Evolutionary conservation across 2,113 vertebrate genomes (phyloP), one percentile per base, ranked within the genome.

Genomic region (Tachycineta bicolor): DNA sequence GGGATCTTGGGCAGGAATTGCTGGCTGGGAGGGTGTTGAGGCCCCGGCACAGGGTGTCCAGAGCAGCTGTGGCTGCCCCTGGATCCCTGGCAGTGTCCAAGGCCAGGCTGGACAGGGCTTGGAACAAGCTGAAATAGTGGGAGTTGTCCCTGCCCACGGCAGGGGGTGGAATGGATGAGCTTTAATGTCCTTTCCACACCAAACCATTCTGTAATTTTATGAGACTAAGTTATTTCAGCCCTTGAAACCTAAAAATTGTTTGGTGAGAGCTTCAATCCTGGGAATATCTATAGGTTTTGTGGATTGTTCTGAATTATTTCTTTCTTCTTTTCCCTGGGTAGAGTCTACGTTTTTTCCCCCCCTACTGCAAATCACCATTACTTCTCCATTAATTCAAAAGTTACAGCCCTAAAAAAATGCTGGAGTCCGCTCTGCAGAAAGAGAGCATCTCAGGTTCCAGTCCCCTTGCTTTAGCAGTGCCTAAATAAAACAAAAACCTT

Each of bases 341-440:
- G 0, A 0, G 3, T 10, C 14, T n/a, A 4, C 24, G 2, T 49
- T 50, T 2, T n/a, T 47, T 46, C 49, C 43, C 15, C 22, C 16
- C 16, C 1, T 10, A 0, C 10, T n/a, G 6, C 19, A 53, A 67
- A 46, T 34, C n/a, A 22, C 3, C 1, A 6, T 29, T 2, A 0
- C 24, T 50, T 62, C 26, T 63, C 6, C 55, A 37, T 37, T 37
- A 37, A 37, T 9, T 10, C 29, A 71, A 14, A 43, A 58, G 16
- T 26, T 31, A 55, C 43, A 87, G 7, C 39, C 15, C 11, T 29
- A 24, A 23, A 22, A 22, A 37, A 1, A 37, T 37, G 37, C 2
- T 0, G 1, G 44, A 13, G 16, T 3, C 49, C 43, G 24, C 18
- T 28, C 12, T 19, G 19, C 10, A 63, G 33, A 64, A 74, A 16